phyloP scores from a whole-genome alignment of 2,888 invertebrate species.

The Conistra vaccinii region DNA sequence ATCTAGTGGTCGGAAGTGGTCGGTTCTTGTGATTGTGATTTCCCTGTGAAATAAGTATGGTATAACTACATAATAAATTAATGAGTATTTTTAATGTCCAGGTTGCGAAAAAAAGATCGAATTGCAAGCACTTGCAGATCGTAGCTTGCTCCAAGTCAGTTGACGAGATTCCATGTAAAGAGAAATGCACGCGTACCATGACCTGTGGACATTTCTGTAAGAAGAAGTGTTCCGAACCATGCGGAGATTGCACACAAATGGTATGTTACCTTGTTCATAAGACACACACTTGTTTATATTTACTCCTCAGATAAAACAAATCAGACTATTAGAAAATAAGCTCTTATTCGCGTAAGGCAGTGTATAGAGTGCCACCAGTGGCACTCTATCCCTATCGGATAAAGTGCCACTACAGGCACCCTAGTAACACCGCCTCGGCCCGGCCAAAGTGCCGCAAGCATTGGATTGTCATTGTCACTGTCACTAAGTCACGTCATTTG shows the following conservation, averaged over 20 bases:
- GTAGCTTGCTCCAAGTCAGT: slow-evolving; percentile 84
- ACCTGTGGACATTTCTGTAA: slow-evolving; percentile 89
- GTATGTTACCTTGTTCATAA: slow-evolving; percentile 70
- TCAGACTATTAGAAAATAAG: neutral
- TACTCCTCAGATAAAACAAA: neutral
- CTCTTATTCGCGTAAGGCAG: neutral
- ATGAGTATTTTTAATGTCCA: slow-evolving; percentile 43
- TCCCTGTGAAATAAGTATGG: neutral
- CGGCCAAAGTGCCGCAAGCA: too few species aligned
- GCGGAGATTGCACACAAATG: slow-evolving; percentile 85
- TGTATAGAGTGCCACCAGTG: too few species aligned
- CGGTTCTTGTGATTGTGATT: neutral
- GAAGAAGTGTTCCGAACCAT: slow-evolving; percentile 85
- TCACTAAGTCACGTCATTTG: too few species aligned
- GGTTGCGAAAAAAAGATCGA: slow-evolving; percentile 84
- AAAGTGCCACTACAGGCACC: too few species aligned
- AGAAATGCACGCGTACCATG: slow-evolving; percentile 85
- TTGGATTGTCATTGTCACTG: too few species aligned
- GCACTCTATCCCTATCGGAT: too few species aligned
- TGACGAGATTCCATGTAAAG: slow-evolving; percentile 80
- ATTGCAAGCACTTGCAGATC: slow-evolving; percentile 85
- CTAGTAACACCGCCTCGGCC: too few species aligned
- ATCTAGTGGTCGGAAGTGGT: neutral
- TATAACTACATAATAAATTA: neutral
- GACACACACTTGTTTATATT: neutral